Evolutionary conservation across 1,140 invertebrate genomes (phyloP).

Genomic region (Ditylenchus dipsaci): DNA sequence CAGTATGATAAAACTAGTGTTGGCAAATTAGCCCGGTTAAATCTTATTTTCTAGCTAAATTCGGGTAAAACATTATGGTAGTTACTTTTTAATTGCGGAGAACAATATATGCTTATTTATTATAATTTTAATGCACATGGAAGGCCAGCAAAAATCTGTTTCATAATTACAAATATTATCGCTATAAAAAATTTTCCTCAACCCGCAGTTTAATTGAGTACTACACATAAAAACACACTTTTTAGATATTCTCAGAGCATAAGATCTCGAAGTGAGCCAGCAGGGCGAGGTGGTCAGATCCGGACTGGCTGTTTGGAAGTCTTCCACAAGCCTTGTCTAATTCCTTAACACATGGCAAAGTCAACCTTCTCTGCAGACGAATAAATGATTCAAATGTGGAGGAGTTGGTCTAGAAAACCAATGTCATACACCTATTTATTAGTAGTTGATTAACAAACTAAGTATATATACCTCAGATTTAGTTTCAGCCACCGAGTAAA

Average conservation of each 20-base stretch:
- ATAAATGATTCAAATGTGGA: slow-evolving; percentile 6
- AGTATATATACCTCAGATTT: not conserved
- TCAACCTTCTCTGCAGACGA: slow-evolving; percentile 7
- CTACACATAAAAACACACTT: no score
- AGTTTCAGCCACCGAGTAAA: slow-evolving; percentile 10
- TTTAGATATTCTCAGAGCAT: not conserved
- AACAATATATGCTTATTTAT: no score
- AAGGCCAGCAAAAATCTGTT: no score
- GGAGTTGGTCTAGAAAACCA: not conserved
- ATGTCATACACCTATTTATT: not conserved
- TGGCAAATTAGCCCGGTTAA: no score
- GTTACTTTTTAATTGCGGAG: no score
- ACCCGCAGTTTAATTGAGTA: no score
- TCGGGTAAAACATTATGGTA: no score
- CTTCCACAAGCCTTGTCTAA: not conserved
- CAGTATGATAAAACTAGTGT: no score
- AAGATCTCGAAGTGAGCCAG: slow-evolving; percentile 1
- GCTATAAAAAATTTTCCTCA: no score
- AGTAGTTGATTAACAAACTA: not conserved
- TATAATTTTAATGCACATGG: no score
- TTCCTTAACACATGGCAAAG: slow-evolving; percentile 1
- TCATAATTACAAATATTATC: no score
- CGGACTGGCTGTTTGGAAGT: not conserved
- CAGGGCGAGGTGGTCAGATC: not conserved
- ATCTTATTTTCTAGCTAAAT: no score